Percentiles rank a stretch among this genome's conserved stretches.
Evolutionary conservation across 2,888 invertebrate species (phyloP).

Genomic region (Synergus japonicus): DNA sequence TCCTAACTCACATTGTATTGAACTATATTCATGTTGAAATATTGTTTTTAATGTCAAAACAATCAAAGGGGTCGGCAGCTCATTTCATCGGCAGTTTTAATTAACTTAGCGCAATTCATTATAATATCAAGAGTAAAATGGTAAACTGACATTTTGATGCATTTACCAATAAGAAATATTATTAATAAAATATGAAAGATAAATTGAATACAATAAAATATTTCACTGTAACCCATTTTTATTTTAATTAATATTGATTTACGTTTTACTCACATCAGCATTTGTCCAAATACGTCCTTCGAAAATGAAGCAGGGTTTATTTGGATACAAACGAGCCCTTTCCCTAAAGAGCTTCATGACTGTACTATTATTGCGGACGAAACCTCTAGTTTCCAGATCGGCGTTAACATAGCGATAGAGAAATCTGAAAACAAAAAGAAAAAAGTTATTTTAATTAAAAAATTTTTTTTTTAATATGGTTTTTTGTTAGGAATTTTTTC

Average conservation of each 20-base stretch:
- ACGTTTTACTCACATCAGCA: constrained; percentile 79
- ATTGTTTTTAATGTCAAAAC: not conserved
- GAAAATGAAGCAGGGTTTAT: constrained; percentile 84
- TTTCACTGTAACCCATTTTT: not conserved
- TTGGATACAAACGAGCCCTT: constrained; percentile 81
- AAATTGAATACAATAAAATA: not conserved
- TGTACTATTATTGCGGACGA: constrained; percentile 80
- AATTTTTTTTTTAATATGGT: no score
- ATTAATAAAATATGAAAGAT: not conserved
- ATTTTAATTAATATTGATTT: not conserved
- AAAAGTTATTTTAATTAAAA: not conserved
- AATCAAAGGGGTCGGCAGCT: not conserved
- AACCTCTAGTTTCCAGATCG: constrained; percentile 79
- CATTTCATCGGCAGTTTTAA: not conserved
- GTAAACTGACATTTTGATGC: not conserved
- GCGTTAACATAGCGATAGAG: constrained; percentile 80
- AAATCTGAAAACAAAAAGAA: constrained; percentile 76
- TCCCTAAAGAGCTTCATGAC: constrained; percentile 82
- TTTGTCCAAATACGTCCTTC: constrained; percentile 85
- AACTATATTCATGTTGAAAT: not conserved
- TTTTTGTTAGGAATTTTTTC: no score
- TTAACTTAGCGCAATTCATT: not conserved
- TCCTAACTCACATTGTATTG: not conserved
- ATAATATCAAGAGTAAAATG: not conserved
- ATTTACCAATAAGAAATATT: not conserved